Percentiles rank a stretch among this genome's conserved stretches.
phyloP scores from a whole-genome alignment of 2,113 vertebrate genomes.

The Podocnemis expansa region DNA sequence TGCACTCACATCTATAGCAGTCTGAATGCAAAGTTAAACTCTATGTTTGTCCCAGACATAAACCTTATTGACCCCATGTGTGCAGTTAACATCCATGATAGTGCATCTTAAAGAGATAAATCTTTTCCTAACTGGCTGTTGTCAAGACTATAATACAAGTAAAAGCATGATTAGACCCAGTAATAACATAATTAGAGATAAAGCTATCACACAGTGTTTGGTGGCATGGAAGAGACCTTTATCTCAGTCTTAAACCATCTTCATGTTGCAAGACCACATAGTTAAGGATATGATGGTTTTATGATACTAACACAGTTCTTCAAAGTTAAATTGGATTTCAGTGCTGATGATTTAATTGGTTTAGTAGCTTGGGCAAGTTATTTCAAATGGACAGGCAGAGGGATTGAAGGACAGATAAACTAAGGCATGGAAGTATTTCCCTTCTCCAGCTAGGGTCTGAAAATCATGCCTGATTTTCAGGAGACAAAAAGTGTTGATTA shows the following conservation, averaged over 20 bases:
- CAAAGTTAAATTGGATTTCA: conserved; percentile 28
- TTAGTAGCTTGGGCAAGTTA: neutral
- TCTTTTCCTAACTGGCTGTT: neutral
- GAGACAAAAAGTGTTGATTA: conserved; percentile 55
- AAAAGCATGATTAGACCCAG: neutral
- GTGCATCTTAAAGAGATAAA: neutral
- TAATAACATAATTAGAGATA: conserved; percentile 6
- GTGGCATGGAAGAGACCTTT: neutral
- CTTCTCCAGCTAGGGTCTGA: conserved; percentile 33
- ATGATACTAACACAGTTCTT: neutral
- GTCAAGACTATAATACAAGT: conserved; percentile 8
- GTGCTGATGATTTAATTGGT: conserved; percentile 30
- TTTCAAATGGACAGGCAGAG: conserved; percentile 33
- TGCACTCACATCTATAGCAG: neutral
- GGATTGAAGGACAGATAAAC: conserved; percentile 21
- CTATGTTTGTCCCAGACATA: neutral
- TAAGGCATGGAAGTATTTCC: conserved; percentile 23
- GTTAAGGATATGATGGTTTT: conserved; percentile 4
- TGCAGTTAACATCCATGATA: neutral
- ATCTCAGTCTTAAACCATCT: conserved; percentile 30
- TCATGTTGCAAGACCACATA: neutral
- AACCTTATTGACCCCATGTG: rapidly evolving
- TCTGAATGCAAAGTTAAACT: neutral
- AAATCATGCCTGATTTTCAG: conserved; percentile 45
- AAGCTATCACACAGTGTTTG: neutral